Percentiles rank a stretch among this genome's conserved stretches.
Evolutionary conservation across 2,797 vertebrate species (phyloP).

Genomic region (Cottoperca gobio): DNA sequence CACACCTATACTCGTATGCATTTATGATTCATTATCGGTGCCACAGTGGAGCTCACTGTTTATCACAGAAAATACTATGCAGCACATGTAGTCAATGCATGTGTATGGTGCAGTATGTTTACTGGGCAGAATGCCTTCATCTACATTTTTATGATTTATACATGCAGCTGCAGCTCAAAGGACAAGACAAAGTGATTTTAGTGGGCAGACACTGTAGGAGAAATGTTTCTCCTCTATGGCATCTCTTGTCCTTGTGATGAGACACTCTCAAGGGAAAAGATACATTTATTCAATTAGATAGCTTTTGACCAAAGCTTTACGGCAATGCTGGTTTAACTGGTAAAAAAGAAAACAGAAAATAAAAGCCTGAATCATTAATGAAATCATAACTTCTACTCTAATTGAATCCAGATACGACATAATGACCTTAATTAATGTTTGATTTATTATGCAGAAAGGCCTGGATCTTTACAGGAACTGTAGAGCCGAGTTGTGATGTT

Average conservation of each 20-base stretch:
- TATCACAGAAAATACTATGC: constrained; percentile 64
- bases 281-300: constrained; percentile 35
- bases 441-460: constrained; percentile 6
- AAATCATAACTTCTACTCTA: constrained; percentile 39
- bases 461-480: constrained; percentile 4
- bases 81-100: constrained; percentile 16
- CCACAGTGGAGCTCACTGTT: constrained; percentile 61
- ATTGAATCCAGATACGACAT: constrained; percentile 28
- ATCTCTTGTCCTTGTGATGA: constrained; percentile 38
- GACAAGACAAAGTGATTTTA: constrained; percentile 53
- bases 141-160: constrained; percentile 64
- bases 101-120: constrained; percentile 44
- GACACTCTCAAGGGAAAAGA: constrained; percentile 7
- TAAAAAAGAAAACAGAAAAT: constrained; percentile 31
- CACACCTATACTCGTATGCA: constrained; percentile 64
- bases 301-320: constrained; percentile 23
- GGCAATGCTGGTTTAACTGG: constrained; percentile 19
- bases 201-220: constrained; percentile 24
- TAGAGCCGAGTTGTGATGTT: constrained; percentile 13
- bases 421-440: constrained; percentile 38
- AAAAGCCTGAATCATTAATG: constrained; percentile 26
- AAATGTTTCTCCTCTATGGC: constrained; percentile 29
- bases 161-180: constrained; percentile 59
- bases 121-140: constrained; percentile 60
- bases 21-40: constrained; percentile 78